Conservation (phyloP, 2,797 vertebrate species). For the Labeo calbasu region DNA sequence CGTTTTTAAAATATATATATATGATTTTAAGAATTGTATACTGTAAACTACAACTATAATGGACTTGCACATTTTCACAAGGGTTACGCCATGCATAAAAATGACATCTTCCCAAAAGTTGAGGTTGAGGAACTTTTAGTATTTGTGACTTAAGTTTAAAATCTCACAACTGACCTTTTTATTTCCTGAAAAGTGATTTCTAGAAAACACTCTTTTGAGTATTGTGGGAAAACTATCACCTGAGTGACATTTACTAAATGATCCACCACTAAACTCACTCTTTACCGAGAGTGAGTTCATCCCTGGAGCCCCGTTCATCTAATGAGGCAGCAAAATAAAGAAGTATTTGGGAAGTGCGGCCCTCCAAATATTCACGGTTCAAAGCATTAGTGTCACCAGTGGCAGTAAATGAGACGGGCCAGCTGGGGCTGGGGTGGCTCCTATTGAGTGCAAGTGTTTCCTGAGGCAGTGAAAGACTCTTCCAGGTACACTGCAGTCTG, state of each 20-base stretch:
- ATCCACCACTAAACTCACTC: constrained; percentile 53
- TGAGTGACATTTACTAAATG: constrained; percentile 50
- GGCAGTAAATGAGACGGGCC: constrained; percentile 59
- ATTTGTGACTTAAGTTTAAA: background rate
- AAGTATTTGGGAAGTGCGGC: constrained; percentile 62
- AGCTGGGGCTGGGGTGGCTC: constrained; percentile 50
- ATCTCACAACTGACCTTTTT: background rate
- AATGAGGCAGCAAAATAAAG: constrained; percentile 67
- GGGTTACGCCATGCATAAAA: too few species aligned
- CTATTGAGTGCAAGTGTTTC: constrained; percentile 42
- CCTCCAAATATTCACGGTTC: constrained; percentile 65
- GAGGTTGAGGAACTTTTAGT: background rate
- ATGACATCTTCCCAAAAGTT: background rate
- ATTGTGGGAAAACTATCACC: constrained; percentile 56
- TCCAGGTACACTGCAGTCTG: constrained; percentile 57
- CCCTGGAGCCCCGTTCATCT: constrained; percentile 60
- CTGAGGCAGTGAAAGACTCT: constrained; percentile 43
- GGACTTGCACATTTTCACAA: background rate
- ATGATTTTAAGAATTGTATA: background rate
- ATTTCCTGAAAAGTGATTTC: constrained; percentile 35
- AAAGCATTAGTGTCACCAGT: constrained; percentile 54
- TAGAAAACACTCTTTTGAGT: constrained; percentile 35
- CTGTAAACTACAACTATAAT: background rate
- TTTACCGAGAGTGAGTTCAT: constrained; percentile 43
- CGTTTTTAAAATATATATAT: background rate